Percentiles rank a stretch among this genome's conserved stretches.
These are phyloP conservation scores for Anarsia innoxiella DNA, from an alignment of 2,888 invertebrate genomes.

Conservation along the genomic window DNA sequence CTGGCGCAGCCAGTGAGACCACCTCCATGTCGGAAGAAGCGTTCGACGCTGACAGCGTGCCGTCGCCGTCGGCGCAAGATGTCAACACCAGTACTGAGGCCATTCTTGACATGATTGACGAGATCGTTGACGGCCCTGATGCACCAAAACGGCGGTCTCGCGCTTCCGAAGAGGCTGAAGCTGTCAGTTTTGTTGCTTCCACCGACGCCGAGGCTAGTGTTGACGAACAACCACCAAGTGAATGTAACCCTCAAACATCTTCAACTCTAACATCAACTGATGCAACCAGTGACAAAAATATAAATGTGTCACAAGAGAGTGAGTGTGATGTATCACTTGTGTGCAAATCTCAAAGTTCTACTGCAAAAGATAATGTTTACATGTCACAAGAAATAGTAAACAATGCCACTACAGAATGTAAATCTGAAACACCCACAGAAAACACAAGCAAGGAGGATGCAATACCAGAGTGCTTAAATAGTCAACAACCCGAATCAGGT, in stretches of 20 bases:
- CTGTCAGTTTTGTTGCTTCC: conserved; percentile 13
- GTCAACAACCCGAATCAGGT: not conserved
- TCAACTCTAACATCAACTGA: conserved; percentile 18
- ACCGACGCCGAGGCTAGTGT: not conserved
- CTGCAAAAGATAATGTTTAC: conserved; percentile 1
- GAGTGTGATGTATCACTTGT: not conserved
- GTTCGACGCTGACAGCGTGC: conserved; percentile 64
- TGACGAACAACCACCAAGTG: conserved; percentile 1
- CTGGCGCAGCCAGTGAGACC: conserved; percentile 46
- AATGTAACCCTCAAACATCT: not conserved
- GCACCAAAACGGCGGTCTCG: conserved; percentile 45
- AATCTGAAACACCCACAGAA: not conserved
- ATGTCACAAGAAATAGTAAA: not conserved
- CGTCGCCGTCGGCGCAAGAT: conserved; percentile 64
- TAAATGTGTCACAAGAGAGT: conserved; percentile 22
- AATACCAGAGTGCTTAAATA: too few relatives aligned
- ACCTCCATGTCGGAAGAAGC: conserved; percentile 64
- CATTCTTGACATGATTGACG: conserved; percentile 71
- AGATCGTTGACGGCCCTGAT: conserved; percentile 65
- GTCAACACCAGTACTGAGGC: conserved; percentile 70
- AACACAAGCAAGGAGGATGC: too few relatives aligned
- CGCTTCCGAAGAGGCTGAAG: conserved; percentile 21
- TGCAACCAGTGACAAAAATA: conserved; percentile 35
- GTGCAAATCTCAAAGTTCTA: not conserved
- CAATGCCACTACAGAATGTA: not conserved